Conservation (phyloP, 1,140 invertebrate species). For the Saxidomus purpurata region DNA sequence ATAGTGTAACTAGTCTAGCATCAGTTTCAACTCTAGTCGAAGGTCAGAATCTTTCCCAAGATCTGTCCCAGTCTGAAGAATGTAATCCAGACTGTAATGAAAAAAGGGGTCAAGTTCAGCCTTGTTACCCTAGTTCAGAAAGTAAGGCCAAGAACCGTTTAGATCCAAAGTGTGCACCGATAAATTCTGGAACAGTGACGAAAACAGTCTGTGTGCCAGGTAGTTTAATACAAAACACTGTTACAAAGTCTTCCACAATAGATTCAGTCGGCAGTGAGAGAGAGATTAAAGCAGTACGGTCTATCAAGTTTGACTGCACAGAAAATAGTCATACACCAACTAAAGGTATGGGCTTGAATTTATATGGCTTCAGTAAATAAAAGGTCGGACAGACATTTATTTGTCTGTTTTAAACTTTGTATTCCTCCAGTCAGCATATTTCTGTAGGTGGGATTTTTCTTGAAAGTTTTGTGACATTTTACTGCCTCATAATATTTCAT, state of each 20-base stretch:
- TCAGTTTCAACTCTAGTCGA: conserved; percentile 59
- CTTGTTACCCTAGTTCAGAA: not conserved
- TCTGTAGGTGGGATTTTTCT: too few species aligned
- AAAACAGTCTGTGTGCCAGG: not conserved
- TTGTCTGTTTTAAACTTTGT: too few species aligned
- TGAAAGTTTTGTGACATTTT: too few species aligned
- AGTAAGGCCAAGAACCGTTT: not conserved
- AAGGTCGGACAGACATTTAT: too few species aligned
- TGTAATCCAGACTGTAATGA: not conserved
- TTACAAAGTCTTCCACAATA: not conserved
- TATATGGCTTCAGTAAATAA: too few species aligned
- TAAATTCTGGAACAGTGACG: conserved; percentile 15
- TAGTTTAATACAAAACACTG: not conserved
- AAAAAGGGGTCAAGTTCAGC: too few species aligned
- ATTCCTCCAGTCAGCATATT: too few species aligned
- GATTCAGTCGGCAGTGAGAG: not conserved
- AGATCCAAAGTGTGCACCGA: not conserved
- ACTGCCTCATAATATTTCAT: too few species aligned
- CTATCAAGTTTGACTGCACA: conserved; percentile 35
- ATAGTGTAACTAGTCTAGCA: conserved; percentile 58
- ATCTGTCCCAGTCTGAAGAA: conserved; percentile 35
- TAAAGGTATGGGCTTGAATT: conserved; percentile 47
- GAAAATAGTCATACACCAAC: not conserved
- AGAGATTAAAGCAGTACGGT: conserved; percentile 16
- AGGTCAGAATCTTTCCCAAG: conserved; percentile 54